Percentiles rank a stretch among this genome's conserved stretches.
These are phyloP conservation scores for Prionailurus bengalensis DNA, from an alignment of 2,113 vertebrate species.

Conservation along the genomic window DNA sequence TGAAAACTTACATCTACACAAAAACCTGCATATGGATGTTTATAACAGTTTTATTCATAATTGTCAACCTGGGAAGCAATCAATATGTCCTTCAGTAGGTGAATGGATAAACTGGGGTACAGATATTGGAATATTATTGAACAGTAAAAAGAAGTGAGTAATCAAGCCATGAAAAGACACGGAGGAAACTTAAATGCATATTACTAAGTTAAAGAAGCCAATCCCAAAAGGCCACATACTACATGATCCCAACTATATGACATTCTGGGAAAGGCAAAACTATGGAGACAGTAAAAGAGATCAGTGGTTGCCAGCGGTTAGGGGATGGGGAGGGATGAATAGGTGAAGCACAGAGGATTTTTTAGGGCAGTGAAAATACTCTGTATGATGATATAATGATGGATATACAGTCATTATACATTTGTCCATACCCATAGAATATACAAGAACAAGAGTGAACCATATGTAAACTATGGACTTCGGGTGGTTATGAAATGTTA, in stretches of 20 bases:
- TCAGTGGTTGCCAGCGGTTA: not conserved
- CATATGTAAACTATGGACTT: not conserved
- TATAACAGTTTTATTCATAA: not conserved
- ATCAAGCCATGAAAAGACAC: not conserved
- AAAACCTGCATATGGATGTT: not conserved
- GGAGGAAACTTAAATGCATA: not conserved
- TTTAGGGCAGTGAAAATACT: not conserved
- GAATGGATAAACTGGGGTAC: not conserved
- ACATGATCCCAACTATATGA: not conserved
- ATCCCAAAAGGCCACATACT: not conserved
- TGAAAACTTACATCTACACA: not conserved
- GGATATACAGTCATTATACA: not conserved
- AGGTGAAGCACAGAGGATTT: not conserved
- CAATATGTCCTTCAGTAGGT: not conserved
- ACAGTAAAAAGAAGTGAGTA: not conserved
- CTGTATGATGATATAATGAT: not conserved
- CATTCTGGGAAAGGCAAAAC: not conserved
- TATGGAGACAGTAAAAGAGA: not conserved
- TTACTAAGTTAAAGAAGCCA: not conserved
- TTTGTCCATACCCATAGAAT: not conserved
- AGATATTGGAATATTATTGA: not conserved
- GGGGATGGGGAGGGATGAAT: not conserved
- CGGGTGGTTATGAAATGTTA: not conserved
- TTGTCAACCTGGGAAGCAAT: not conserved
- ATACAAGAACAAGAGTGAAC: not conserved